Evolutionary conservation across 2,113 vertebrate genomes (phyloP).

Genomic region (Triplophysa tibetana): DNA sequence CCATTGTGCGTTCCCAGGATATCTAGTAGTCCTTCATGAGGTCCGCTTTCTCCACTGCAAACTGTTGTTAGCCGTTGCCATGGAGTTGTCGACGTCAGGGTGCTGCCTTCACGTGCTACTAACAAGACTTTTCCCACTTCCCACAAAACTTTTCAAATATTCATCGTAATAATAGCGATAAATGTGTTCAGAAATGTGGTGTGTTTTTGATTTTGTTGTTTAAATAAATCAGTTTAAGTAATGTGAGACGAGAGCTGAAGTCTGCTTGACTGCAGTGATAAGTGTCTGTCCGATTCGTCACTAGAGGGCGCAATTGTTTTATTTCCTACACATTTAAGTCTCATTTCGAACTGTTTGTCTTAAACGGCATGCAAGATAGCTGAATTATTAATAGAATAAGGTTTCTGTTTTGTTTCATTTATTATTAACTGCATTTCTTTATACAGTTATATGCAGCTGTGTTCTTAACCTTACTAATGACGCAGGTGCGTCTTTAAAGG

Average conservation of each 20-base stretch:
- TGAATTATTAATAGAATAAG: neutral
- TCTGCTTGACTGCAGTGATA: neutral
- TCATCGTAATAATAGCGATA: no score
- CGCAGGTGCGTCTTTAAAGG: no score
- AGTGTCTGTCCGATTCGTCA: neutral
- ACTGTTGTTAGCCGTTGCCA: conserved; percentile 67
- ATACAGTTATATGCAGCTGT: neutral
- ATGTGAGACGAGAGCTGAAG: neutral
- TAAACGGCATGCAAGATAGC: no score
- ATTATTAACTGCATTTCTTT: neutral
- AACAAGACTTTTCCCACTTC: neutral
- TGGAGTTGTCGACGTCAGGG: conserved; percentile 51
- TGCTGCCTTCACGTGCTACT: no score
- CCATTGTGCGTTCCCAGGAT: conserved; percentile 7
- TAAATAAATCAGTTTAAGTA: neutral
- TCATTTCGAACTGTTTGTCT: no score
- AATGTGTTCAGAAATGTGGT: no score
- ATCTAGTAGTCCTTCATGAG: no score
- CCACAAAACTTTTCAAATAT: no score
- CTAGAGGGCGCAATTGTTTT: neutral
- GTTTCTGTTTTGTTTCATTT: neutral
- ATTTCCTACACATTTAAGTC: neutral
- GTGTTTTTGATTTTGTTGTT: neutral
- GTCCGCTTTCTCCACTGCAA: conserved; percentile 3
- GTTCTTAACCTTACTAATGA: no score